A percentile compares a stretch with the other conserved stretches of the same genome.
Conservation (phyloP, 1,140 invertebrate genomes). For the Procambarus clarkii region DNA sequence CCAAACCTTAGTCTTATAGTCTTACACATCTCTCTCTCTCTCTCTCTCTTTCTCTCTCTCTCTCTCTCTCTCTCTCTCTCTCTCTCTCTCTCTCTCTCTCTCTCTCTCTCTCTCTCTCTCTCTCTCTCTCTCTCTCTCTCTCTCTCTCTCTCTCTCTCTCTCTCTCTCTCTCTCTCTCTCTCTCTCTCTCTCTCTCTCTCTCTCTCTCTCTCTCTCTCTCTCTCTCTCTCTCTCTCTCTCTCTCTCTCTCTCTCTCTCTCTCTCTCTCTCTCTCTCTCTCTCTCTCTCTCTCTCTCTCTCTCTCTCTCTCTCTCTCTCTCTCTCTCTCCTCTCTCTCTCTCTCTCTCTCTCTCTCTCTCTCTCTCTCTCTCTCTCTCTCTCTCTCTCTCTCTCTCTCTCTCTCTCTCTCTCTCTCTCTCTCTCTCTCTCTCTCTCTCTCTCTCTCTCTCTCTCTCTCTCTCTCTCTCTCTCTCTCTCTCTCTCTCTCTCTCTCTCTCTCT, state of each 20-base stretch:
- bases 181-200: no score
- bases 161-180: no score
- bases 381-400: no score
- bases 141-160: no score
- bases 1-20: no score
- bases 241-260: neutral
- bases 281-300: constrained; percentile 3
- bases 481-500: neutral
- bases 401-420: neutral
- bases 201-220: no score
- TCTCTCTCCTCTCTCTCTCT: neutral
- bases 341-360: constrained; percentile 2
- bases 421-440: neutral
- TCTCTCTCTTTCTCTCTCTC: constrained; percentile 34
- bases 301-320: neutral
- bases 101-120: constrained; percentile 22
- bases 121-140: no score
- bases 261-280: neutral
- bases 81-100: neutral
- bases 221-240: no score
- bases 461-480: neutral
- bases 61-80: constrained; percentile 1
- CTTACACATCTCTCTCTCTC: no score
- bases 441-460: neutral
- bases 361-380: neutral